Evolutionary conservation across 2,888 invertebrate genomes (phyloP), one percentile per base, ranked within the genome.

Genomic region (Caenorhabditis wallacei): DNA sequence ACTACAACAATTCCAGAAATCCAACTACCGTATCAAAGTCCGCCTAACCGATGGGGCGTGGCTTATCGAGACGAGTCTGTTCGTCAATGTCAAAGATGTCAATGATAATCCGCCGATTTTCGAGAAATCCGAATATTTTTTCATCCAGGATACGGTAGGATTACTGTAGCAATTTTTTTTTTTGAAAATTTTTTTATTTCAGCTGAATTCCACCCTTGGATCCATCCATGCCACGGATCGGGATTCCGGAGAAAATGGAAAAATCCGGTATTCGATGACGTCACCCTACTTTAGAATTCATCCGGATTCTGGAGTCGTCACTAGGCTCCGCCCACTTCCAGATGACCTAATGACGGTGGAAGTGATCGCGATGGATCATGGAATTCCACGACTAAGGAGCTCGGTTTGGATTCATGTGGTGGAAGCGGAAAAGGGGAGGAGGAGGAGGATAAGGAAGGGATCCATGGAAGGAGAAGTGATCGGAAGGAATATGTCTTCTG

Each of bases 31-130:
- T 10, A 78, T 89, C n/a, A 82, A 84, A 46, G 85, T 89, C 8
- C 71, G 81, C 10, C 82, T 87, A 3, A 84, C 80, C 35, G 89
- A 89, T 66, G 88, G 86, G 0, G 70, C 80, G 20, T 88, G 88
- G 88, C 78, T 75, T 11, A 85, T 88, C 40, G 76, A 80, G 43
- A 95, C 96, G 83, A 94, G 95, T 59, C 95, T 97, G 92, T 94
- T 94, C 18, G 95, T 98, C 10, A 94, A 95, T 85, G 95, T 98
- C 1, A 94, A 95, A 85, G 98, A 98, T 92, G 95, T 95, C 82
- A 98, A 98, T 93, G 98, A 98, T 93, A 97, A 98, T 92, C 95
- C 96, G 0, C 98, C 98, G 0, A 95, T 95, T 57, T 98, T 98
- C 92, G 80, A 85, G 10, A 24, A 76, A 13, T 2, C 57, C 0